These are phyloP conservation scores for Emys orbicularis DNA, from an alignment of 2,797 vertebrate genomes.

Conservation along the genomic window DNA sequence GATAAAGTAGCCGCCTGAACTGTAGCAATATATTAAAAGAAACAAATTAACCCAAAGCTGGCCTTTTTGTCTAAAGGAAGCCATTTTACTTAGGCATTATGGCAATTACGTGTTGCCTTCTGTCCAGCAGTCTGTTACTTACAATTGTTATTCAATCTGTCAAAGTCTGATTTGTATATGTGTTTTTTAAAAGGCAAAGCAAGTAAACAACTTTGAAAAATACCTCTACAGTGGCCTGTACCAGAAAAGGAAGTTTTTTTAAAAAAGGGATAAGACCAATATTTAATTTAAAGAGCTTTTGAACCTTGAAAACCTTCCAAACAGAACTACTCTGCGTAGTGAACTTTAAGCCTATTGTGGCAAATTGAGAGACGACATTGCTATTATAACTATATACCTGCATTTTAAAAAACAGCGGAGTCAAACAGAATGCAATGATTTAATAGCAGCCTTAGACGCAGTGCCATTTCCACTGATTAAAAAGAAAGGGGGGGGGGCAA, in stretches of 20 bases:
- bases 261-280: constrained; percentile 24
- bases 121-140: constrained; percentile 79
- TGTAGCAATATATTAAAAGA: constrained; percentile 83
- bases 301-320: constrained; percentile 59
- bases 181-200: constrained; percentile 63
- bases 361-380: constrained; percentile 46
- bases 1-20: constrained; percentile 81
- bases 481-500: too few relatives aligned
- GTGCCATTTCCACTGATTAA: not conserved
- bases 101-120: constrained; percentile 80
- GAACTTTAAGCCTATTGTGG: constrained; percentile 52
- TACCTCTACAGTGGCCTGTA: constrained; percentile 59
- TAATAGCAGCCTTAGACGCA: not conserved
- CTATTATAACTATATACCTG: not conserved
- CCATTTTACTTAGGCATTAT: constrained; percentile 78
- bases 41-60: constrained; percentile 85
- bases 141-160: constrained; percentile 81
- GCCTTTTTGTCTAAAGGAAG: constrained; percentile 84
- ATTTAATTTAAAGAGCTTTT: constrained; percentile 50
- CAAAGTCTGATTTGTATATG: constrained; percentile 73
- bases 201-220: constrained; percentile 38
- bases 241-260: constrained; percentile 63
- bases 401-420: not conserved
- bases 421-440: not conserved
- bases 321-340: constrained; percentile 45